Evolutionary conservation across 1,140 invertebrate genomes (phyloP), one percentile per base, ranked within the genome.

Genomic region (Lordiphosa mommai): DNA sequence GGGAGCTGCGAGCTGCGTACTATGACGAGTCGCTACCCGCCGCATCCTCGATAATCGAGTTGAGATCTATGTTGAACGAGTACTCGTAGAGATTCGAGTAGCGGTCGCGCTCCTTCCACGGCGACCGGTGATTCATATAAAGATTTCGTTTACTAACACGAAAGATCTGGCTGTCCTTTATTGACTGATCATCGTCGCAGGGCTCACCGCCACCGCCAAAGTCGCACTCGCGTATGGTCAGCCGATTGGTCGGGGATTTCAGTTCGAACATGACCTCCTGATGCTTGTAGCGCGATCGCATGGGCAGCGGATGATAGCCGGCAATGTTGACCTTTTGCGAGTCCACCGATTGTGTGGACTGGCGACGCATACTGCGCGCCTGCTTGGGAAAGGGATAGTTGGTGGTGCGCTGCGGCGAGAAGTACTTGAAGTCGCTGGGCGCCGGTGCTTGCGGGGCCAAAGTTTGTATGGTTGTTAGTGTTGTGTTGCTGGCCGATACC

Each of bases 121-220:
- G 87, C 67, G 86, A 88, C 53, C 85, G 71, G 50, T 88, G 80
- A 85, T 88, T 87, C 80, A 88, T 86, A 84, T 88, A 87, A 79
- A 88, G 82, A 87, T 88, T 88, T 86, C 87, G 77, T 87, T 88
- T 88, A 82, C 87, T 88, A 88, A 88, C 87, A 79, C 87, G 87
- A 85, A 88, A 88, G 70, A 88, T 88, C 74, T 88, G 87, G 74
- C 87, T 88, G 55, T 88, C 87, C 71, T 88, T 87, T 50, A 88
- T 86, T 60, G 85, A 88, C 72, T 88, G 85, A 86, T 88, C 87
- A 58, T 87, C 82, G 74, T 88, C 87, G 66, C 86, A 88, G 58
- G 87, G 87, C 68, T 88, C 87, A 72, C 87, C 87, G 68, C 85
- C 86, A 74, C 87, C 87, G 66, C 85, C 87, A 71, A 88, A 88